A percentile compares a stretch with the other conserved stretches of the same genome.
phyloP scores from a whole-genome alignment of 2,888 invertebrate species.

The Syritta pipiens region DNA sequence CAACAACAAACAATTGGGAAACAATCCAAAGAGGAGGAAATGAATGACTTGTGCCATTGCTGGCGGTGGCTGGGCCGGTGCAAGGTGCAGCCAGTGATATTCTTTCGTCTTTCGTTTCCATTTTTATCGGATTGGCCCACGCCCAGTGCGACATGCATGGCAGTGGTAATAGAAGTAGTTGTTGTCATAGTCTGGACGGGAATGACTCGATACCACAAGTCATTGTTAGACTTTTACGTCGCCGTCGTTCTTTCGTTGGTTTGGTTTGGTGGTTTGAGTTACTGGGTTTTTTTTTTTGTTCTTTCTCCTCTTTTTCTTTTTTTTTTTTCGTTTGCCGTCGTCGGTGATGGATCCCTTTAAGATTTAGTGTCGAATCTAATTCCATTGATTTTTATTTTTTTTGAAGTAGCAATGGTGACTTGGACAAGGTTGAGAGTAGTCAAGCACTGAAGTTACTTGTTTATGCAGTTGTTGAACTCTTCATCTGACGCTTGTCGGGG shows the following conservation, averaged over 20 bases:
- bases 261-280: neutral
- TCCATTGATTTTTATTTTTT: slow-evolving; percentile 24
- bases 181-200: slow-evolving; percentile 36
- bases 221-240: slow-evolving; percentile 22
- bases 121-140: slow-evolving; percentile 67
- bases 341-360: neutral
- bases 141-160: slow-evolving; percentile 47
- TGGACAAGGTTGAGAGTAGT: too few relatives aligned
- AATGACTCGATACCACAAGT: slow-evolving; percentile 36
- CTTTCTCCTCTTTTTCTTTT: slow-evolving; percentile 14
- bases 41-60: slow-evolving; percentile 8
- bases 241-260: neutral
- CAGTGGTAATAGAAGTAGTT: slow-evolving; percentile 36
- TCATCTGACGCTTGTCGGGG: too few relatives aligned
- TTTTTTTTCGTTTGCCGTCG: neutral
- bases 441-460: too few relatives aligned
- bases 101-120: slow-evolving; percentile 43
- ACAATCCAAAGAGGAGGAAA: slow-evolving; percentile 36
- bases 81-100: slow-evolving; percentile 44
- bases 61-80: neutral
- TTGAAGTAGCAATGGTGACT: neutral
- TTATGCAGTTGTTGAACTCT: too few relatives aligned
- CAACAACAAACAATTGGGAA: slow-evolving; percentile 41
- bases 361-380: slow-evolving; percentile 11
- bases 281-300: slow-evolving; percentile 6